phyloP scores from a whole-genome alignment of 2,888 invertebrate genomes.

The Machimus atricapillus region DNA sequence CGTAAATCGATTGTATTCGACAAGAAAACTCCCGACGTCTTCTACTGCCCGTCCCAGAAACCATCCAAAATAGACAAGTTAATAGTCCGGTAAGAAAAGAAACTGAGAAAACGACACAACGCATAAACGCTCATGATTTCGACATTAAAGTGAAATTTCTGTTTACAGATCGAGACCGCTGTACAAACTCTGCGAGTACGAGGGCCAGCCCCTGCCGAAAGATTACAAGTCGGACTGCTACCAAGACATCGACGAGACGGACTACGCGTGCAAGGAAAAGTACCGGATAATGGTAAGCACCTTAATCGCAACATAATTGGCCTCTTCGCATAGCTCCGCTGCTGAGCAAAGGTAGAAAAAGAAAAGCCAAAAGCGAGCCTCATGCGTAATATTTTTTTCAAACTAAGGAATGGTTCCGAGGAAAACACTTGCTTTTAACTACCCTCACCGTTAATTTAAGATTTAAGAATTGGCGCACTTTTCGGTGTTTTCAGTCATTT shows the following conservation, averaged over 20 bases:
- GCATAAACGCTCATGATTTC: neutral
- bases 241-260: conserved; percentile 79
- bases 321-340: neutral
- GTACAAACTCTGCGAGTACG: conserved; percentile 76
- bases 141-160: neutral
- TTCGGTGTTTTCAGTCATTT: neutral
- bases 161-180: conserved; percentile 68
- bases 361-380: neutral
- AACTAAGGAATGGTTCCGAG: neutral
- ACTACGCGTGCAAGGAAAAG: conserved; percentile 82
- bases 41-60: conserved; percentile 80
- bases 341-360: neutral
- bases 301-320: neutral
- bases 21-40: conserved; percentile 79
- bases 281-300: conserved; percentile 76
- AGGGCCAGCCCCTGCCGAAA: conserved; percentile 72
- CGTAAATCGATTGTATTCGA: conserved; percentile 80
- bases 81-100: conserved; percentile 67
- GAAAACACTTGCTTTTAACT: neutral
- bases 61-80: conserved; percentile 78
- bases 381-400: neutral
- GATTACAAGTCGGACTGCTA: conserved; percentile 82
- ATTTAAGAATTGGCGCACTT: neutral
- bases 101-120: conserved; percentile 47
- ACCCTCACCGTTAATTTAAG: neutral